phyloP scores from a whole-genome alignment of 2,797 vertebrate genomes.

The Anomalospiza imberbis region DNA sequence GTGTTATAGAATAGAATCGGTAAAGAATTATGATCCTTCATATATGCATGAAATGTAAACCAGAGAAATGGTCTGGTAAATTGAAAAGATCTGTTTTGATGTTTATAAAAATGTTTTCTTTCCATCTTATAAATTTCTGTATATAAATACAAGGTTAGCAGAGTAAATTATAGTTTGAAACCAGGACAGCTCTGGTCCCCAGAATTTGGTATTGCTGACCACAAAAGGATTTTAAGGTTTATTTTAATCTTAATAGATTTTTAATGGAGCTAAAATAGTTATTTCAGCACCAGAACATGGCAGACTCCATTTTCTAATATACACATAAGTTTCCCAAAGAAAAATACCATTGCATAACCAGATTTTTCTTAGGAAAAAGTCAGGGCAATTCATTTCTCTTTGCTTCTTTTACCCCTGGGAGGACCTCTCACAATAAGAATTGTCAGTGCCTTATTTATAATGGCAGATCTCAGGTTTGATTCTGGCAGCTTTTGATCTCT shows the following conservation, averaged over 20 bases:
- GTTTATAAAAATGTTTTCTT: neutral
- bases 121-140: neutral
- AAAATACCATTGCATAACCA: neutral
- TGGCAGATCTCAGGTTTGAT: conserved; percentile 82
- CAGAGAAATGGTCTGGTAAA: neutral
- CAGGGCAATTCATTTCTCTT: conserved; percentile 25
- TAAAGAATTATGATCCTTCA: conserved; percentile 7
- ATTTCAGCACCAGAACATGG: neutral
- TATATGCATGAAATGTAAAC: neutral
- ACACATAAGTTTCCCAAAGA: neutral
- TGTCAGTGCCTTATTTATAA: conserved; percentile 75
- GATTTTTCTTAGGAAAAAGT: conserved; percentile 6
- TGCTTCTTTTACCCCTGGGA: conserved; percentile 51
- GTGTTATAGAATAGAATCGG: neutral
- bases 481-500: conserved; percentile 84
- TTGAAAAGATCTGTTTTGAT: neutral
- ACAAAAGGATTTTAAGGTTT: neutral
- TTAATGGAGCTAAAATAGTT: neutral
- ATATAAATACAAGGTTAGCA: neutral
- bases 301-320: neutral
- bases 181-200: neutral
- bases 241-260: neutral
- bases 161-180: neutral
- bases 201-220: neutral
- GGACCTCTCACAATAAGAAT: conserved; percentile 67